Percentiles rank a stretch among this genome's conserved stretches.
Conservation (phyloP, 1,140 invertebrate genomes). For the Eupristina koningsbergeri region DNA sequence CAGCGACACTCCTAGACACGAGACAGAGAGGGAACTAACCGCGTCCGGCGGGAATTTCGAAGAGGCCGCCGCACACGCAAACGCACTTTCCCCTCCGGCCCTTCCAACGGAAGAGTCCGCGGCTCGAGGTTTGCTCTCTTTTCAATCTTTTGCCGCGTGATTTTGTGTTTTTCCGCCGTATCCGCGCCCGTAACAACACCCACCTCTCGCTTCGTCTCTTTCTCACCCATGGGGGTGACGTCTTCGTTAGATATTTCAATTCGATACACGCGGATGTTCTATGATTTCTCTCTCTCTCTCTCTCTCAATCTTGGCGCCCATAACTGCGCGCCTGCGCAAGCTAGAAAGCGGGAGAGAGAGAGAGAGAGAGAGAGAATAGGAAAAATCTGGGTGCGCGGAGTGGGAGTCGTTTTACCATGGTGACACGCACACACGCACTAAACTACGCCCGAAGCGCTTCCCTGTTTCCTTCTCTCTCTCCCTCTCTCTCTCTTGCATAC, state of each 20-base stretch:
- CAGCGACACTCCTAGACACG: slow-evolving; percentile 1
- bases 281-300: background rate
- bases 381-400: slow-evolving; percentile 25
- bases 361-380: slow-evolving; percentile 29
- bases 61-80: background rate
- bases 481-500: slow-evolving; percentile 15
- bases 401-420: slow-evolving; percentile 26
- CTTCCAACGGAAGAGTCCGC: too few relatives aligned
- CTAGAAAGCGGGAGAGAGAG: slow-evolving; percentile 19
- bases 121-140: too few relatives aligned
- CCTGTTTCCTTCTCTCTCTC: slow-evolving; percentile 27
- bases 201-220: slow-evolving; percentile 31
- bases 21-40: background rate
- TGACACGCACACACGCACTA: slow-evolving; percentile 39
- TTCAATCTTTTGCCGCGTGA: background rate
- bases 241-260: slow-evolving; percentile 16
- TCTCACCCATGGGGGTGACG: slow-evolving; percentile 1
- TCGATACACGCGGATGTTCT: background rate
- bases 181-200: background rate
- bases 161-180: too few relatives aligned
- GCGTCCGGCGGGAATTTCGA: slow-evolving; percentile 27
- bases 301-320: background rate
- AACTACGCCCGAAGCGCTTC: background rate
- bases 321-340: background rate
- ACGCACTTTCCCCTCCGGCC: too few relatives aligned